phyloP scores from a whole-genome alignment of 2,888 invertebrate species.

The Drosophila peninsularis region DNA sequence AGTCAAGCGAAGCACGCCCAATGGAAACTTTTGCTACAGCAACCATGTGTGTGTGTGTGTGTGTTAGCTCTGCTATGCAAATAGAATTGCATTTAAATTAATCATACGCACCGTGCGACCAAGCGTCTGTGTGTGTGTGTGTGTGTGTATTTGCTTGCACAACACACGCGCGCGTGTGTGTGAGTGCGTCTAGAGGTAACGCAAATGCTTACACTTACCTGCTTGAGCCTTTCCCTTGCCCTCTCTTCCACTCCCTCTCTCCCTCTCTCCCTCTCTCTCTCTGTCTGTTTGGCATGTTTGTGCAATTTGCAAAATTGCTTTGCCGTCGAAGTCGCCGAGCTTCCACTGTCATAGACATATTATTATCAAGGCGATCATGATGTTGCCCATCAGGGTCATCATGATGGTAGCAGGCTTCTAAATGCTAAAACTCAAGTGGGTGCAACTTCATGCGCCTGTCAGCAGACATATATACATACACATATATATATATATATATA shows the following conservation, averaged over 20 bases:
- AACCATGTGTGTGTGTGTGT: background rate
- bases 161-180: constrained; percentile 1
- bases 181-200: constrained; percentile 14
- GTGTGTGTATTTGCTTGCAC: constrained; percentile 11
- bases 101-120: constrained; percentile 72
- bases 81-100: constrained; percentile 78
- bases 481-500: background rate
- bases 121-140: constrained; percentile 4
- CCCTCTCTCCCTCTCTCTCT: background rate
- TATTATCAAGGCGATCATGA: constrained; percentile 17
- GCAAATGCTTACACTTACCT: constrained; percentile 37
- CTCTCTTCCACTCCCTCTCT: background rate
- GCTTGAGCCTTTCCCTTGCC: background rate
- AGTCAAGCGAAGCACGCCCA: constrained; percentile 10
- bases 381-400: constrained; percentile 9
- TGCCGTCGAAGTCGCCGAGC: constrained; percentile 33
- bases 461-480: background rate
- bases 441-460: constrained; percentile 12
- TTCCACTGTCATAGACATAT: constrained; percentile 15
- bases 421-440: constrained; percentile 48
- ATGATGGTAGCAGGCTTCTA: constrained; percentile 39
- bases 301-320: constrained; percentile 76
- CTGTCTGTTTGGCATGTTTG: constrained; percentile 36
- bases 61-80: constrained; percentile 54
- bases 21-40: constrained; percentile 21